phyloP scores from a whole-genome alignment of 2,797 vertebrate genomes.

The Periparus ater region DNA sequence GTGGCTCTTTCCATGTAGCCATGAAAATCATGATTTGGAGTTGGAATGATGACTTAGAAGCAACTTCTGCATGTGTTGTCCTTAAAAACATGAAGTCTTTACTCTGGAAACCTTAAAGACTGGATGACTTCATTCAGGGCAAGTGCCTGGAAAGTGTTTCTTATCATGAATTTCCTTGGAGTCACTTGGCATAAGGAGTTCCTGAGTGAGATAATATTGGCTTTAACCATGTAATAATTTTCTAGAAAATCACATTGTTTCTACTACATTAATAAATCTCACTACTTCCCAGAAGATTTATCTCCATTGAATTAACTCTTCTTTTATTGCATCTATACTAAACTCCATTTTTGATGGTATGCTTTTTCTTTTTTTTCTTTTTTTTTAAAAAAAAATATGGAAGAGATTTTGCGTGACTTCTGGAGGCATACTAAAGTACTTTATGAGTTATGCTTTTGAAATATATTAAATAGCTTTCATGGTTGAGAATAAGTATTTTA shows the following conservation, averaged over 20 bases:
- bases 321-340: not conserved
- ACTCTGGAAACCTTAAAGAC: not conserved
- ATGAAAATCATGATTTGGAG: not conserved
- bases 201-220: not conserved
- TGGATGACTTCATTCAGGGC: rapidly evolving
- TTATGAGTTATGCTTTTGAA: slow-evolving; percentile 5
- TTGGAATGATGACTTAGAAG: not conserved
- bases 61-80: not conserved
- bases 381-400: not conserved
- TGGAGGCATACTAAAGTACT: not conserved
- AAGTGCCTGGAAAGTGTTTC: not conserved
- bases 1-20: not conserved
- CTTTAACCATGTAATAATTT: not conserved
- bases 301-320: not conserved
- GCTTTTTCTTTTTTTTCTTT: not conserved
- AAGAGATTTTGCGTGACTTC: not conserved
- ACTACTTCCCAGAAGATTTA: not conserved
- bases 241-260: not conserved
- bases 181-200: not conserved
- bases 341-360: not conserved
- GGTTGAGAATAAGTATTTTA: not conserved
- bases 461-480: not conserved
- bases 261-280: not conserved
- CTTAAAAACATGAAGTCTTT: not conserved
- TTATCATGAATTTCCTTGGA: rapidly evolving